These are phyloP conservation scores for Bemisia tabaci DNA, from an alignment of 1,140 invertebrate genomes.

Conservation along the genomic window DNA sequence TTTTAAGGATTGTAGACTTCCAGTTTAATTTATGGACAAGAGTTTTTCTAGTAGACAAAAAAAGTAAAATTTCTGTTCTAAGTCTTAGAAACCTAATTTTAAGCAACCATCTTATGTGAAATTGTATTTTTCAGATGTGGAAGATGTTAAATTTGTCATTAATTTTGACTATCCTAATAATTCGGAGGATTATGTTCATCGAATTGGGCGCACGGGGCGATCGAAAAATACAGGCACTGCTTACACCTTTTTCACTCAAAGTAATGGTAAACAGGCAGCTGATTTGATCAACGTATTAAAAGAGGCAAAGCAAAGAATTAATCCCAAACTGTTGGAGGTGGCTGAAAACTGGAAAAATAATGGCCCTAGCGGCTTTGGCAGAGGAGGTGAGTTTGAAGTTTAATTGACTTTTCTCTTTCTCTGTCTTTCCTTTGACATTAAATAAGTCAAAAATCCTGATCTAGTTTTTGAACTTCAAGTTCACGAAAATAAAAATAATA, in stretches of 20 bases:
- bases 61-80: too few species aligned
- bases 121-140: conserved; percentile 61
- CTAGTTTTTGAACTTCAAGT: too few species aligned
- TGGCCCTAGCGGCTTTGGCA: background rate
- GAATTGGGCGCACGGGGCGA: conserved; percentile 91
- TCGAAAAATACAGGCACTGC: conserved; percentile 81
- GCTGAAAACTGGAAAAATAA: conserved; percentile 7
- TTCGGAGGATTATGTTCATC: conserved; percentile 97
- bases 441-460: too few species aligned
- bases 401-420: too few species aligned
- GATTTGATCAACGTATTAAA: conserved; percentile 77
- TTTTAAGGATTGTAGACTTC: too few species aligned
- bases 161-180: conserved; percentile 98
- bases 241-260: conserved; percentile 91
- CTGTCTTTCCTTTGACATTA: too few species aligned
- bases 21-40: too few species aligned
- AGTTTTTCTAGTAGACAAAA: too few species aligned
- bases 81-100: too few species aligned
- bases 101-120: too few species aligned
- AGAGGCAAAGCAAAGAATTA: conserved; percentile 83
- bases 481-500: too few species aligned
- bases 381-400: too few species aligned
- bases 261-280: conserved; percentile 76
- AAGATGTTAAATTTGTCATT: conserved; percentile 97
- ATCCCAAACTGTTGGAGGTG: conserved; percentile 31